These are phyloP conservation scores for Ciconia nigra DNA, from an alignment of 2,797 vertebrate species.

Conservation along the genomic window DNA sequence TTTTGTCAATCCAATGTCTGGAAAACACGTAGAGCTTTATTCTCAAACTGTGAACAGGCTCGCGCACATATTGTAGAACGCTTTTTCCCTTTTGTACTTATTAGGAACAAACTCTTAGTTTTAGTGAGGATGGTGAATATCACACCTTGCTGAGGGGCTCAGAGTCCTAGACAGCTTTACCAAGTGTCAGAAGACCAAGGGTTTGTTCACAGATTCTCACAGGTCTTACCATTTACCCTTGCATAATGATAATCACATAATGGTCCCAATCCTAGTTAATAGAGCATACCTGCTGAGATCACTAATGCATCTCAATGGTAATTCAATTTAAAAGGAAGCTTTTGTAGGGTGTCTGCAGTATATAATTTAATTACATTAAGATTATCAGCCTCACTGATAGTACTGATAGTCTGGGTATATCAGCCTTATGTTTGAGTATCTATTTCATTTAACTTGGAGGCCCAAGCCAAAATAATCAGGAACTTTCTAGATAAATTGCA, in stretches of 20 bases:
- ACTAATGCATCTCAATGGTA: not conserved
- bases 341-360: not conserved
- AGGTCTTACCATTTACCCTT: not conserved
- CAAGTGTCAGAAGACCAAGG: not conserved
- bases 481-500: not conserved
- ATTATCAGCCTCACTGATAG: not conserved
- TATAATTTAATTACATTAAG: not conserved
- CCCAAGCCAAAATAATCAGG: not conserved
- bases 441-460: not conserved
- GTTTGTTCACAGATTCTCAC: not conserved
- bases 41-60: not conserved
- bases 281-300: not conserved
- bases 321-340: not conserved
- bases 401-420: not conserved
- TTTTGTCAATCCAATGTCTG: not conserved
- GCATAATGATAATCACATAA: rapidly evolving
- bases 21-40: not conserved
- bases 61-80: rapidly evolving
- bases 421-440: not conserved
- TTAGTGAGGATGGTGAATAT: not conserved
- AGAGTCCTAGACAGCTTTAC: not conserved
- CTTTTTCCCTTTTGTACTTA: not conserved
- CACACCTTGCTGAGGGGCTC: not conserved
- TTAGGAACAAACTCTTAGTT: not conserved
- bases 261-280: not conserved